These are phyloP conservation scores for Girardinus metallicus DNA, from an alignment of 2,797 vertebrate genomes.

Conservation along the genomic window DNA sequence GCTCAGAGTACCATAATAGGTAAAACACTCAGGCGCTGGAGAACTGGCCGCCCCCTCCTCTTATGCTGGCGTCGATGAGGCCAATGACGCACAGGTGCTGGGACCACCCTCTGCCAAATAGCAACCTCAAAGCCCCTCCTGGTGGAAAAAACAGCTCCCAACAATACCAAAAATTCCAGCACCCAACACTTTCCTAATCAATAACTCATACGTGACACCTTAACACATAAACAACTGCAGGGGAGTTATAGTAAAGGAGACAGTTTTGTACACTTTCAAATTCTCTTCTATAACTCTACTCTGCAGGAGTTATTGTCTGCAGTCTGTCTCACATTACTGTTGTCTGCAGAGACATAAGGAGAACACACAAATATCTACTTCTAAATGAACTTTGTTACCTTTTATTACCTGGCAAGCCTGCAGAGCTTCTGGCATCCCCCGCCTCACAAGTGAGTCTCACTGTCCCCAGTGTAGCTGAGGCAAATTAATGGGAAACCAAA, in stretches of 20 bases:
- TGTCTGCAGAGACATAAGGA: background rate
- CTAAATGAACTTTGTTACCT: slow-evolving; percentile 16
- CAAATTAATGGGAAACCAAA: background rate
- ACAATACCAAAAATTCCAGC: no score
- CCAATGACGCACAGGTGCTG: no score
- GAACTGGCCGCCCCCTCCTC: no score
- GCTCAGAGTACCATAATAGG: no score
- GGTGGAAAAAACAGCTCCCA: no score
- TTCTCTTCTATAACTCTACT: background rate
- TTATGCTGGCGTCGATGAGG: no score
- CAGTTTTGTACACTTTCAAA: background rate
- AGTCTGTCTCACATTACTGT: background rate
- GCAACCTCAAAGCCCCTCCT: no score
- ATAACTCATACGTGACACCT: background rate
- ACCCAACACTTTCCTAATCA: background rate
- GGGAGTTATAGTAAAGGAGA: background rate
- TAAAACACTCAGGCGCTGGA: no score
- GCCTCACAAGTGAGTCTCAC: slow-evolving; percentile 25
- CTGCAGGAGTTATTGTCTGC: background rate
- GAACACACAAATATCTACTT: slow-evolving; percentile 13
- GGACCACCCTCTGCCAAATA: no score
- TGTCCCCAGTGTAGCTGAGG: slow-evolving; percentile 8
- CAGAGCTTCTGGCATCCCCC: slow-evolving; percentile 18
- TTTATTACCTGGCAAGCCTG: slow-evolving; percentile 30
- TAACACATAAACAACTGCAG: background rate